A percentile compares a stretch with the other conserved stretches of the same genome.
phyloP scores from a whole-genome alignment of 2,888 invertebrate species.

The Apotomis betuletana region DNA sequence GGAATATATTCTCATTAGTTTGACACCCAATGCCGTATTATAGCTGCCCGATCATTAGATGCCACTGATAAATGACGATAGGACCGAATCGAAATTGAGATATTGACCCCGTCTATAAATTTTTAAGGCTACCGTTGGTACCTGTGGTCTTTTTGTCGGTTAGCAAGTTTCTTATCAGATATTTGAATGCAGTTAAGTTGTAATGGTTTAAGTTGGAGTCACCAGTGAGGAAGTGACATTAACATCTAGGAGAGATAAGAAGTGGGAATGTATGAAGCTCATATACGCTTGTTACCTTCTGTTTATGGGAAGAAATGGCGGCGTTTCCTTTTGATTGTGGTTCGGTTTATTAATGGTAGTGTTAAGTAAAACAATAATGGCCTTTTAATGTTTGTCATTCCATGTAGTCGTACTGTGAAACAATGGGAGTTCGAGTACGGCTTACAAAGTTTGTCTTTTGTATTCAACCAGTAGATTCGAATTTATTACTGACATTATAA shows the following conservation, averaged over 20 bases:
- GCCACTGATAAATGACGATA: slow-evolving; percentile 71
- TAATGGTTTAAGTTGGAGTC: slow-evolving; percentile 56
- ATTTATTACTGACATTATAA: slow-evolving; percentile 20
- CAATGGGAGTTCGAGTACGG: slow-evolving; percentile 51
- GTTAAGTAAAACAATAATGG: slow-evolving; percentile 73
- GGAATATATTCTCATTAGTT: slow-evolving; percentile 81
- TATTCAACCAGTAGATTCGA: slow-evolving; percentile 23
- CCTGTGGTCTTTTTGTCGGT: slow-evolving; percentile 47
- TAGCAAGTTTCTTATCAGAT: slow-evolving; percentile 62
- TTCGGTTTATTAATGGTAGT: slow-evolving; percentile 65
- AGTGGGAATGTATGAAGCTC: neutral
- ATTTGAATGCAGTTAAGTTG: slow-evolving; percentile 64
- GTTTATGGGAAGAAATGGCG: slow-evolving; percentile 43
- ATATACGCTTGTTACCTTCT: slow-evolving; percentile 8
- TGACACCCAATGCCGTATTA: slow-evolving; percentile 77
- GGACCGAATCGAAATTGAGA: slow-evolving; percentile 69
- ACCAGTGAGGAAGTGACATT: slow-evolving; percentile 51
- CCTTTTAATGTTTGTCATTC: slow-evolving; percentile 66
- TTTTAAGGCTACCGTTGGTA: slow-evolving; percentile 60
- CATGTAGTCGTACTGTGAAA: slow-evolving; percentile 47
- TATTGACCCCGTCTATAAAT: slow-evolving; percentile 67
- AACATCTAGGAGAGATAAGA: neutral
- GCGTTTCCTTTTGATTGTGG: slow-evolving; percentile 63
- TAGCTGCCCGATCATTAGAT: slow-evolving; percentile 76
- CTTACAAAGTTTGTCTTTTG: slow-evolving; percentile 37